Evolutionary conservation across 2,797 vertebrate species (phyloP).

Genomic region (Pseudotriccus pelzelni): DNA sequence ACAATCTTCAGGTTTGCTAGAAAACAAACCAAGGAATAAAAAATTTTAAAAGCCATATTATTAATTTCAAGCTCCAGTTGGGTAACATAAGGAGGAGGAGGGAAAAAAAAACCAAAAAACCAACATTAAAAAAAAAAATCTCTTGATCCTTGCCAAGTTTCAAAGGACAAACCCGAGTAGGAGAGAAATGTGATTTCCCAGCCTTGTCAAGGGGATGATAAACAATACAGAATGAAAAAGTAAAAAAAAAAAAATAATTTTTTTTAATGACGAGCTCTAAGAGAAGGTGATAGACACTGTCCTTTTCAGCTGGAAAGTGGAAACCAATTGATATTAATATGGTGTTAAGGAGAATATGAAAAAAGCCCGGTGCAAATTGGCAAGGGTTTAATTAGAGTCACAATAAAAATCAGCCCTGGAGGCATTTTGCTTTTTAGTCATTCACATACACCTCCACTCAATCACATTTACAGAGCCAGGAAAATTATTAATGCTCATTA

Average conservation of each 20-base stretch:
- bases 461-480: slow-evolving; percentile 1
- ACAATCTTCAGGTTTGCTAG: slow-evolving; percentile 40
- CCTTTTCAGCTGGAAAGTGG: slow-evolving; percentile 81
- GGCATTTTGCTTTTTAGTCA: slow-evolving; percentile 66
- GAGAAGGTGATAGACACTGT: slow-evolving; percentile 61
- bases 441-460: slow-evolving; percentile 54
- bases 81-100: slow-evolving; percentile 34
- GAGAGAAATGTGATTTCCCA: slow-evolving; percentile 60
- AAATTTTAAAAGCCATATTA: slow-evolving; percentile 6
- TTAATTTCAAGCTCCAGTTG: slow-evolving; percentile 32
- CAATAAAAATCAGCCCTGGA: slow-evolving; percentile 61
- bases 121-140: not conserved
- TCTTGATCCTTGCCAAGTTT: slow-evolving; percentile 35
- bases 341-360: slow-evolving; percentile 51
- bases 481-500: slow-evolving; percentile 47
- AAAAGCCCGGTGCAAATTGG: slow-evolving; percentile 59
- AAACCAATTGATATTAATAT: slow-evolving; percentile 61
- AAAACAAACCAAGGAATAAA: slow-evolving; percentile 37
- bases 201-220: slow-evolving; percentile 52
- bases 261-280: slow-evolving; percentile 18
- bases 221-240: not conserved
- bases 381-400: slow-evolving; percentile 78
- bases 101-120: not conserved
- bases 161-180: slow-evolving; percentile 57
- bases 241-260: not conserved